Percentiles rank a stretch among this genome's conserved stretches.
These are phyloP conservation scores for Ophion ventricosus DNA, from an alignment of 2,888 invertebrate species.

Conservation along the genomic window DNA sequence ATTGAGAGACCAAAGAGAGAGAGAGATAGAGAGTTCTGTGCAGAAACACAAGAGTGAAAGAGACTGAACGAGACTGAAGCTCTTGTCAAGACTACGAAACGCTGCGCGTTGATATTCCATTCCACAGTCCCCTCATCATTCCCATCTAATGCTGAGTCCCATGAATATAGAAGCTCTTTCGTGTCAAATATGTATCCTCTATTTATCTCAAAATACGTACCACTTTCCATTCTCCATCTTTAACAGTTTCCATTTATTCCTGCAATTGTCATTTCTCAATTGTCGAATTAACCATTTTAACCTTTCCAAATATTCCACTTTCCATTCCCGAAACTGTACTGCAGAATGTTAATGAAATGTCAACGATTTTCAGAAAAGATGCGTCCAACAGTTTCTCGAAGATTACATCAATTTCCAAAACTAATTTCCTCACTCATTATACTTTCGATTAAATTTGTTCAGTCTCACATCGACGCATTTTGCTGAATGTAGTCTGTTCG, in stretches of 20 bases:
- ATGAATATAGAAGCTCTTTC: constrained; percentile 8
- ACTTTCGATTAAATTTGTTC: no score
- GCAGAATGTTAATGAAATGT: neutral
- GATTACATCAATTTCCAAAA: no score
- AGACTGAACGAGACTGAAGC: constrained; percentile 40
- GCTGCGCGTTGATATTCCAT: constrained; percentile 56
- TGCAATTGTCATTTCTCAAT: neutral
- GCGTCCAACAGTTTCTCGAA: no score
- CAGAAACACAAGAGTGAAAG: constrained; percentile 21
- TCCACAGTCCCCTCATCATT: constrained; percentile 36
- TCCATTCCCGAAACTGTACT: neutral
- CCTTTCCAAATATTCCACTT: neutral
- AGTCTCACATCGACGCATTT: no score
- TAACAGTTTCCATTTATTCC: neutral
- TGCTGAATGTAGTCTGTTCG: no score
- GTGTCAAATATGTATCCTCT: neutral
- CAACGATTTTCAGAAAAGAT: neutral
- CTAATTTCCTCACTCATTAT: no score
- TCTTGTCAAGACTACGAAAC: constrained; percentile 53
- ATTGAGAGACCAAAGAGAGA: constrained; percentile 19
- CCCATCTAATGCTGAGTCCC: constrained; percentile 27
- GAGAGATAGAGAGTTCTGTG: neutral
- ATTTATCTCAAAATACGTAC: neutral
- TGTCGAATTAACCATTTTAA: neutral
- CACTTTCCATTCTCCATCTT: neutral